Percentiles rank a stretch among this genome's conserved stretches.
Conservation (phyloP, 2,113 vertebrate genomes). For the Coryphaenoides rupestris region DNA sequence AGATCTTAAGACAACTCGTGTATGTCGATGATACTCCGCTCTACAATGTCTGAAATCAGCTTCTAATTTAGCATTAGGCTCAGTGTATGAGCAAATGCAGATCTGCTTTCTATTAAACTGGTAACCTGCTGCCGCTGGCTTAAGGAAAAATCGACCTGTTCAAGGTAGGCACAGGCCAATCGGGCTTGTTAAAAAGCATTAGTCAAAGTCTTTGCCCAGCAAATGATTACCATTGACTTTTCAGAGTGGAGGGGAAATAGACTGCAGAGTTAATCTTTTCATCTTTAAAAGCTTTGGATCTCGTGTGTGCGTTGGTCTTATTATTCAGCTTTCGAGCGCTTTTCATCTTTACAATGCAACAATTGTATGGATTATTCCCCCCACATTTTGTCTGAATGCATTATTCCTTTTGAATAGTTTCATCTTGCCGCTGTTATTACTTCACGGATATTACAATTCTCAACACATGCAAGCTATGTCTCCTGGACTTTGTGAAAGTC, state of each 20-base stretch:
- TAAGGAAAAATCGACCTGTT: slow-evolving; percentile 37
- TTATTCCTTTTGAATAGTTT: too few species aligned
- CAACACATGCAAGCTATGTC: slow-evolving; percentile 13
- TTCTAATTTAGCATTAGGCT: slow-evolving; percentile 70
- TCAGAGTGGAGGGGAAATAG: background rate
- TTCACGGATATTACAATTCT: background rate
- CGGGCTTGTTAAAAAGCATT: slow-evolving; percentile 42
- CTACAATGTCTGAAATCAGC: slow-evolving; percentile 65
- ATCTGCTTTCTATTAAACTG: slow-evolving; percentile 60
- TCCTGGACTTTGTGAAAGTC: slow-evolving; percentile 40
- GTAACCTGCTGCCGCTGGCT: slow-evolving; percentile 36
- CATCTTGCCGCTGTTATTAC: too few species aligned
- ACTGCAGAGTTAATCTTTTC: slow-evolving; percentile 10
- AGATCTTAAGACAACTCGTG: slow-evolving; percentile 60
- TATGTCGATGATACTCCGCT: slow-evolving; percentile 56
- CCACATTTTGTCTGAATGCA: background rate
- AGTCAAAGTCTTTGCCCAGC: slow-evolving; percentile 26
- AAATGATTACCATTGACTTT: slow-evolving; percentile 48
- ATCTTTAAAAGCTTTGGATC: slow-evolving; percentile 3
- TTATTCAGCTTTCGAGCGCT: background rate
- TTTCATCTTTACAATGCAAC: background rate
- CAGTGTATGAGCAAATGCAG: slow-evolving; percentile 53
- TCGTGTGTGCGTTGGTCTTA: slow-evolving; percentile 5
- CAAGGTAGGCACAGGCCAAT: slow-evolving; percentile 32
- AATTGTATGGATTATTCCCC: background rate